Base-by-base conservation (phyloP, 2,113 vertebrate genomes). In the Nothobranchius kuhntae region DNA sequence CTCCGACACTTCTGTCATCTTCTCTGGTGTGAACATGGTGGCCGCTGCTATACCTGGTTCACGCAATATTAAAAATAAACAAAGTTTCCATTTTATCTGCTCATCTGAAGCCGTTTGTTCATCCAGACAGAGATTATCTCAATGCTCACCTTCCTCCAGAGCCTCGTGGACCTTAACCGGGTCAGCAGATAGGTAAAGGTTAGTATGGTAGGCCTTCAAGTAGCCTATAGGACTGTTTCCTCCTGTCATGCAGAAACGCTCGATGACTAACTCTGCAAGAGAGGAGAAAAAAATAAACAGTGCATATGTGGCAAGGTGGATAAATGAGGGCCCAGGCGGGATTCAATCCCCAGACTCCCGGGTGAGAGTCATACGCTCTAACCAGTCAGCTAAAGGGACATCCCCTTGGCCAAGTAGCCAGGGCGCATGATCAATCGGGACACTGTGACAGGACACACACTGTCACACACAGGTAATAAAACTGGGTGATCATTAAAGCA, bases 191-290 rank as follows among this genome's bases (percentile, higher is more conserved):
- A 99, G 92, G 87, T 99, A 98, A 51, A 99, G 93, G 91, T 99
- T 96, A 65, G 96, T 94, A 88, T 98, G 95, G 68, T 98, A 98
- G 40, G 97, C 97, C 88, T 98, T 98, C 84, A 99, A 86, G 87
- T 97, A 98, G 83, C 94, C 93, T 62, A 98, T 95, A 51, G 96
- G 96, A 88, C 96, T 99, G 62, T 98, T 97, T 68, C 97, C 96
- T 9, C 96, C 96, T 0, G 96, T 98, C 96, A 98, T 96, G 83
- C 96, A 98, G 92, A 98, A 98, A 71, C 96, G 94, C 86, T 98
- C 96, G 2, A 98, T 94, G 86, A 96, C 94, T 74, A 99, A 86
- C 68, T 93, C 97, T 99, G 86, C n/a, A 80, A 57, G 42, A 57
- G 57, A 73, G 12, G 44, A 65, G 5, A 1, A 53, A 3, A 30